Evolutionary conservation across 2,888 invertebrate species (phyloP), one percentile per base, ranked within the genome.

Genomic region (Andrena bicolor): DNA sequence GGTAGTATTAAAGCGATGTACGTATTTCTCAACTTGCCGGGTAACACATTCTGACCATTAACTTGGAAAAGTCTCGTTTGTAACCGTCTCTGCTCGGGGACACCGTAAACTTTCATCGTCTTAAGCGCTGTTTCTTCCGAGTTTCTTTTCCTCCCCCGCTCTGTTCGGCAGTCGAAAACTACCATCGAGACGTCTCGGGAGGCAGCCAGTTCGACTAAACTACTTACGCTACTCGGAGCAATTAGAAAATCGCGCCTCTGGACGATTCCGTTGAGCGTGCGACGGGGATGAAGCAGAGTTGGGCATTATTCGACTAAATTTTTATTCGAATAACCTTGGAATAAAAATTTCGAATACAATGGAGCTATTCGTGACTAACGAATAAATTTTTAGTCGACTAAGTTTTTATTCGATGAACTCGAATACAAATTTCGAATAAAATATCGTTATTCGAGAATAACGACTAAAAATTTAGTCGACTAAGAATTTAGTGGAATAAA

Each of bases 31-130:
- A 48, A 68, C 48, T 63, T 63, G 16, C n/a, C 61, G 65, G 35
- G 35, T 68, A 76, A 78, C 41, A 48, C 76, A 56, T 71, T 64
- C 48, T 6, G 49, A 35, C 49, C 56, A 49, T 65, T 72, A 73
- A 76, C 56, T 49, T 32, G 64, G 65, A 35, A 13, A 75, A 66
- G 28, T 60, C 72, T 72, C 72, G 65, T 72, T 76, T 72, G 65
- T 76, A 68, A 63, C 51, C 76, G 65, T 72, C 60, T 26, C 3
- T 20, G 8, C 30, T 28, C 65, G 10, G 20, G 10, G 35, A 60
- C 60, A 35, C 71, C 30, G 64, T 58, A 65, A 72, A 76, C 64
- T 72, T 76, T 49, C 58, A 28, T 8, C 32, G 49, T 23, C 48
- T 56, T 30, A 56, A 49, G 41, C 49, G 56, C 48, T 49, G 49